Evolutionary conservation across 2,888 invertebrate species (phyloP), one percentile per base, ranked within the genome.

Genomic region (Thecocarcelia acutangulata): DNA sequence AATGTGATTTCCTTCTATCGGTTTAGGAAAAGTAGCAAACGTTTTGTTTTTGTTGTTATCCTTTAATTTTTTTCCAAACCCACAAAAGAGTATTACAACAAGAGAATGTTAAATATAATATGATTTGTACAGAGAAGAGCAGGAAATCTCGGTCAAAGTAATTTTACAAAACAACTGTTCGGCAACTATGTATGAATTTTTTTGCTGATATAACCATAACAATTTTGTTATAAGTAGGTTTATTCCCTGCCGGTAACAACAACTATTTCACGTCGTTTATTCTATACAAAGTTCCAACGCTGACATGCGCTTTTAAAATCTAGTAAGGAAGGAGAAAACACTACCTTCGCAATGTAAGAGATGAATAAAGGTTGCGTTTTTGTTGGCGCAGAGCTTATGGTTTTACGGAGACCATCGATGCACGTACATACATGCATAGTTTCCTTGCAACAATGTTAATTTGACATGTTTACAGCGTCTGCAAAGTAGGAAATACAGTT

Each of bases 121-220:
- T 12, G 33, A 63, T 64, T 58, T 48, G n/a, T 59, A 28, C 78
- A 68, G 78, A 69, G 50, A 50, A 66, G 81, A 69, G 83, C 64
- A 66, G 80, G 46, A 83, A 84, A 87, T 90, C 87, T 90, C 90
- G 90, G 90, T 90, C 90, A 90, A 90, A 90, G 90, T 90, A 90
- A 90, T 88, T 88, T 90, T 90, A 90, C 90, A 90, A 87, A 88
- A 86, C 86, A 85, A 83, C 68, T 79, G 82, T 78, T 81, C 61
- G 59, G 59, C 50, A 61, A 73, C 77, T 63, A 64, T 63, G 50
- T 59, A 17, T 19, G n/a, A 61, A 15, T 24, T 1, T 52, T 9
- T 13, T 54, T 75, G 69, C 44, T 72, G 46, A 50, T 79, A 68
- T 75, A 63, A 40, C 61, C 52, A 63, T 61, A 79, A 83, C 79